phyloP scores from a whole-genome alignment of 2,888 invertebrate species.

The Drosophila imparisetae region DNA sequence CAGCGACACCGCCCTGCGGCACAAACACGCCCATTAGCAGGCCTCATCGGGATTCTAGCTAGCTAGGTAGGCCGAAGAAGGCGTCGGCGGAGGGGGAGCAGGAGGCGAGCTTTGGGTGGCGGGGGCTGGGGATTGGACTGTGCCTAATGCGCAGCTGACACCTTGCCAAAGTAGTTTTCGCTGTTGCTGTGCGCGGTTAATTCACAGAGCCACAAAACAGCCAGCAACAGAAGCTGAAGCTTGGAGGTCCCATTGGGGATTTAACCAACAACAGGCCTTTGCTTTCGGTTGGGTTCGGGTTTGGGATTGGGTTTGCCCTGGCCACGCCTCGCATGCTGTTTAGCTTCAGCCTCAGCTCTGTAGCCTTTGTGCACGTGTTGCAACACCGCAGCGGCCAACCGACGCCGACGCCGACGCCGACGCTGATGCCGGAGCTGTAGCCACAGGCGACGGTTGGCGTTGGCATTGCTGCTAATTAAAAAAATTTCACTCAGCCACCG shows the following conservation, averaged over 20 bases:
- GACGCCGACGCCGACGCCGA: background rate
- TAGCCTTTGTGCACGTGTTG: constrained; percentile 65
- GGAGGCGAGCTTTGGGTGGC: constrained; percentile 1
- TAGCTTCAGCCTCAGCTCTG: constrained; percentile 1
- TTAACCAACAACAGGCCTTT: constrained; percentile 51
- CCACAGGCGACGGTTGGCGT: constrained; percentile 49
- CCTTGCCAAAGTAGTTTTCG: constrained; percentile 79
- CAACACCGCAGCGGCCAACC: constrained; percentile 51
- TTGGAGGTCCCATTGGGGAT: constrained; percentile 61
- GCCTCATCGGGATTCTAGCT: constrained; percentile 36
- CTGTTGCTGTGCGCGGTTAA: constrained; percentile 65
- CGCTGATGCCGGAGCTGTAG: constrained; percentile 28
- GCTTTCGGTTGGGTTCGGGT: background rate
- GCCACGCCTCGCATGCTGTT: constrained; percentile 21
- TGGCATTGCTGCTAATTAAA: constrained; percentile 70
- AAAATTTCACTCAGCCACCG: constrained; percentile 41
- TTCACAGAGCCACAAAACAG: constrained; percentile 46
- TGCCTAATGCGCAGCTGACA: constrained; percentile 77
- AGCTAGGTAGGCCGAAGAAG: constrained; percentile 5
- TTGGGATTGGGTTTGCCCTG: constrained; percentile 1
- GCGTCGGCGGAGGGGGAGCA: background rate
- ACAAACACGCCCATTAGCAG: constrained; percentile 75
- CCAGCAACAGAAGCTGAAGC: constrained; percentile 34
- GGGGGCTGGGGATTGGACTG: constrained; percentile 14
- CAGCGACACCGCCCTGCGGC: constrained; percentile 52